A percentile compares a stretch with the other conserved stretches of the same genome.
Conservation (phyloP, 2,797 vertebrate genomes). For the Eurystomus glaucurus region DNA sequence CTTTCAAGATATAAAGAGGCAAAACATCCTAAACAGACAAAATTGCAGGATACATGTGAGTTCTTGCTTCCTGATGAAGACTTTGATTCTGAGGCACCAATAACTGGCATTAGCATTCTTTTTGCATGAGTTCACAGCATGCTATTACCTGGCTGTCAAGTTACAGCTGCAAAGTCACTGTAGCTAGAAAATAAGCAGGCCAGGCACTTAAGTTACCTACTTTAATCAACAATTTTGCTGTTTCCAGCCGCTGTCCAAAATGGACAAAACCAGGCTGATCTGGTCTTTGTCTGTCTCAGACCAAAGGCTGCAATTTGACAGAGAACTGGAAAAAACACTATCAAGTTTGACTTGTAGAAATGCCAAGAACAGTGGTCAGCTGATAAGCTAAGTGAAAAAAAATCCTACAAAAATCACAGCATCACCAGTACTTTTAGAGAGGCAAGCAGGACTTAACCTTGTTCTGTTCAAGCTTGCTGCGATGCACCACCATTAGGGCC, state of each 20-base stretch:
- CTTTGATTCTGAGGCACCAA: neutral
- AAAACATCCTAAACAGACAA: neutral
- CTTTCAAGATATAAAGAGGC: neutral
- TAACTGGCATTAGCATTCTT: neutral
- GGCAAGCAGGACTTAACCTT: neutral
- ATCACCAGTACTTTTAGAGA: neutral
- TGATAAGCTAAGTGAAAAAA: neutral
- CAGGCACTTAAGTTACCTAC: neutral
- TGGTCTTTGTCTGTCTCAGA: neutral
- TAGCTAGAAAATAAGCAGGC: neutral
- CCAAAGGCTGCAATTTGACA: neutral
- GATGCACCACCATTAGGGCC: neutral
- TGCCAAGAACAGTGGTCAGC: neutral
- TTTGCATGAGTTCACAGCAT: rapidly evolving
- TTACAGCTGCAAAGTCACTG: neutral
- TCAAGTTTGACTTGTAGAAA: neutral
- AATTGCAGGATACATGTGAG: neutral
- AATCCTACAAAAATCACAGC: neutral
- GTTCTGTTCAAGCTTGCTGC: neutral
- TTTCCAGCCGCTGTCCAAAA: neutral
- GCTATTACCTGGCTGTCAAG: neutral
- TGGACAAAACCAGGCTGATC: neutral
- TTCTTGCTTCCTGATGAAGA: neutral
- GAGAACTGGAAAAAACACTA: neutral
- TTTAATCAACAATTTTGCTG: neutral